Conservation (phyloP, 2,888 invertebrate species). For the Bhutanitis thaidina region DNA sequence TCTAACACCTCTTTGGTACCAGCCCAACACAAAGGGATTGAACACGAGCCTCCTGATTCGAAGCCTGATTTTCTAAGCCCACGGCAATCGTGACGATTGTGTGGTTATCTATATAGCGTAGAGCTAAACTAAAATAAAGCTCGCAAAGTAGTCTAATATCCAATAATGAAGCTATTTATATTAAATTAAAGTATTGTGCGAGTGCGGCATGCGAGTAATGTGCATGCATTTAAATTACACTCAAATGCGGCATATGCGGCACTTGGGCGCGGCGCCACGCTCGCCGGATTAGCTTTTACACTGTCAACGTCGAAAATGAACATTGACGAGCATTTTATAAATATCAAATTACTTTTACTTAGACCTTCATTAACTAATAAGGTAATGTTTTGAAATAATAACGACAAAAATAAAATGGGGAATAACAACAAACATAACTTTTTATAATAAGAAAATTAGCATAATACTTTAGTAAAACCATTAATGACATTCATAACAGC, state of each 20-base stretch:
- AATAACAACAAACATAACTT: neutral
- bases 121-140: neutral
- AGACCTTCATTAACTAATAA: neutral
- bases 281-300: constrained; percentile 32
- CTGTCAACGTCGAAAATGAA: constrained; percentile 21
- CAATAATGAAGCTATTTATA: constrained; percentile 55
- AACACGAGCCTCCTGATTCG: too few species aligned
- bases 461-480: too few species aligned
- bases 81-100: too few species aligned
- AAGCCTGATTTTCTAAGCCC: too few species aligned
- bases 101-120: too few species aligned
- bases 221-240: constrained; percentile 68
- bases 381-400: too few species aligned
- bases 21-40: too few species aligned
- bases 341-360: constrained; percentile 7
- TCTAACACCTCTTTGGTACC: too few species aligned
- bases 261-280: constrained; percentile 26
- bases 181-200: constrained; percentile 56
- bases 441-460: too few species aligned
- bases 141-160: constrained; percentile 26
- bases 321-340: constrained; percentile 16
- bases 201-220: constrained; percentile 50
- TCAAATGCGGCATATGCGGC: constrained; percentile 52
- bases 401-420: too few species aligned
- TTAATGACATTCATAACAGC: neutral